These are phyloP conservation scores for Oscheius sp. DNA, from an alignment of 2,888 invertebrate species.

Conservation along the genomic window DNA sequence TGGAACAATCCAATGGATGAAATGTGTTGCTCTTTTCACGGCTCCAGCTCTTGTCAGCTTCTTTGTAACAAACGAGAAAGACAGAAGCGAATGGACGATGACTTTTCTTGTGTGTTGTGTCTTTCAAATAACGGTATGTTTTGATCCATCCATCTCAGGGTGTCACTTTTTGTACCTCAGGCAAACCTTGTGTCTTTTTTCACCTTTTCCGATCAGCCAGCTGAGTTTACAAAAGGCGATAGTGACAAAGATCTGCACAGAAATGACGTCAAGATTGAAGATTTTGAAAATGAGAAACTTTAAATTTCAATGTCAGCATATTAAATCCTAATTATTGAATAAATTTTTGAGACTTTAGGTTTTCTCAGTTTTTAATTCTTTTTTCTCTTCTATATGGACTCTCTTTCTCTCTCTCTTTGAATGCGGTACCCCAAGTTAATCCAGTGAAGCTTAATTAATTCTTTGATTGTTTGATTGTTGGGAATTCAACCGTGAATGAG, in stretches of 20 bases:
- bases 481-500: too few species aligned
- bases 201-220: slow-evolving; percentile 25
- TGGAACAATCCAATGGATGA: slow-evolving; percentile 63
- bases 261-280: too few species aligned
- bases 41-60: slow-evolving; percentile 57
- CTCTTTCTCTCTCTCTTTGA: too few species aligned
- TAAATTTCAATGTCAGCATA: too few species aligned
- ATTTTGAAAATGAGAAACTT: too few species aligned
- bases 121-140: slow-evolving; percentile 16
- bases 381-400: too few species aligned
- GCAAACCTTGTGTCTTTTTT: slow-evolving; percentile 24
- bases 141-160: neutral
- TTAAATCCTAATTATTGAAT: too few species aligned
- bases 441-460: too few species aligned
- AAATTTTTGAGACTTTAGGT: too few species aligned
- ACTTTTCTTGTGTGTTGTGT: slow-evolving; percentile 28
- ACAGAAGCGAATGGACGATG: slow-evolving; percentile 41
- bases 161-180: neutral
- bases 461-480: too few species aligned
- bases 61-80: slow-evolving; percentile 52
- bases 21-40: slow-evolving; percentile 62
- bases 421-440: too few species aligned
- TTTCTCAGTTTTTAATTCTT: too few species aligned
- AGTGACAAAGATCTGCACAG: slow-evolving; percentile 5
- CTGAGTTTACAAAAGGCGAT: slow-evolving; percentile 11